Percentiles rank a stretch among this genome's conserved stretches.
These are phyloP conservation scores for Tetranychus piercei DNA, from an alignment of 2,888 invertebrate species.

Conservation along the genomic window DNA sequence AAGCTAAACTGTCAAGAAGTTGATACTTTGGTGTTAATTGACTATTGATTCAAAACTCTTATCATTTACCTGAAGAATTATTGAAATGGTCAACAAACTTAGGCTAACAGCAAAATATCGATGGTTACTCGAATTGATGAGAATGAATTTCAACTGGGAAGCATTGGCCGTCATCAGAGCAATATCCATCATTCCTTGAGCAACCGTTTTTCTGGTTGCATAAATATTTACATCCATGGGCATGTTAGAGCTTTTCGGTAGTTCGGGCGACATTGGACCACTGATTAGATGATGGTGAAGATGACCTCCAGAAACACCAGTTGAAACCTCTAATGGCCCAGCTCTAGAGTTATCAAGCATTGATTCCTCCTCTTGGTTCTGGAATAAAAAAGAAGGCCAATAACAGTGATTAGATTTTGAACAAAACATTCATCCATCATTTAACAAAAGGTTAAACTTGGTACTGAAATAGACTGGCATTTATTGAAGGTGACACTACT, in stretches of 20 bases:
- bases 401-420: not conserved
- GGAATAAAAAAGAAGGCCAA: not conserved
- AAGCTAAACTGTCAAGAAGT: too few species aligned
- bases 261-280: not conserved
- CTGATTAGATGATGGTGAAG: conserved; percentile 6
- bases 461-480: too few species aligned
- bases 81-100: conserved; percentile 17
- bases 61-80: conserved; percentile 19
- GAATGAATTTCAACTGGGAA: conserved; percentile 27
- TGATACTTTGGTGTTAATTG: too few species aligned
- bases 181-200: conserved; percentile 28
- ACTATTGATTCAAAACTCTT: too few species aligned
- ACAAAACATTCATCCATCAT: too few species aligned
- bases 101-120: conserved; percentile 20
- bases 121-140: conserved; percentile 19
- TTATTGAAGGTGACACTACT: too few species aligned
- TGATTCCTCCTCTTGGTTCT: conserved; percentile 17
- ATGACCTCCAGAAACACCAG: not conserved
- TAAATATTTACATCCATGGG: conserved; percentile 28
- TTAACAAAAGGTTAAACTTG: too few species aligned
- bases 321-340: not conserved
- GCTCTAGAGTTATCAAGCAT: conserved; percentile 1
- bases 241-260: conserved; percentile 13
- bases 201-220: conserved; percentile 28
- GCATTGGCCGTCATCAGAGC: conserved; percentile 28